Conservation (phyloP, 1,140 invertebrate genomes). For the Trissolcus basalis region DNA sequence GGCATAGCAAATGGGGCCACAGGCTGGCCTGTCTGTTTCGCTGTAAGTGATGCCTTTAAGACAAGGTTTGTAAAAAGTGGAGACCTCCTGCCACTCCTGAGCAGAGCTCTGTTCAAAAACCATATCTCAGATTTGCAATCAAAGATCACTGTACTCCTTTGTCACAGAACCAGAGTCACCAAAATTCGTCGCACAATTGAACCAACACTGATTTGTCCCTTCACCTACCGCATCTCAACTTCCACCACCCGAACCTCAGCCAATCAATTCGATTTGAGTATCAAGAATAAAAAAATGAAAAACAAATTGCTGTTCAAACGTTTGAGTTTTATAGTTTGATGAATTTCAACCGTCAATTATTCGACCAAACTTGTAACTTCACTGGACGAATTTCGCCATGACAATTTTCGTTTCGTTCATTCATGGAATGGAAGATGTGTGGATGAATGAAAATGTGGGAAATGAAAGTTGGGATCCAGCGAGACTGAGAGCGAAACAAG, state of each 20-base stretch:
- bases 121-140: slow-evolving; percentile 60
- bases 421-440: neutral
- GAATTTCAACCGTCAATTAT: too few relatives aligned
- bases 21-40: slow-evolving; percentile 79
- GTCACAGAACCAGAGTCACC: neutral
- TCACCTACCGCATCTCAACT: too few relatives aligned
- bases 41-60: slow-evolving; percentile 81
- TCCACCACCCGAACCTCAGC: too few relatives aligned
- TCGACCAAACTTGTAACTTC: too few relatives aligned
- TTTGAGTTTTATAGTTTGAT: too few relatives aligned
- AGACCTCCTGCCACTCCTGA: slow-evolving; percentile 74
- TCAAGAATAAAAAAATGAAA: too few relatives aligned
- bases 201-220: too few relatives aligned
- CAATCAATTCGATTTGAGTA: too few relatives aligned
- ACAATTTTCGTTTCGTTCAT: too few relatives aligned
- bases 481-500: neutral
- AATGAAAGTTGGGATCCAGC: too few relatives aligned
- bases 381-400: too few relatives aligned
- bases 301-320: too few relatives aligned
- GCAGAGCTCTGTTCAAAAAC: slow-evolving; percentile 47
- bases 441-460: neutral
- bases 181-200: neutral
- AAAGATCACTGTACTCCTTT: slow-evolving; percentile 25
- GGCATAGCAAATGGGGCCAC: slow-evolving; percentile 78
- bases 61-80: slow-evolving; percentile 77